Percentiles rank a stretch among this genome's conserved stretches.
These are phyloP conservation scores for Natrix natrix DNA, from an alignment of 2,797 vertebrate genomes.

Conservation along the genomic window DNA sequence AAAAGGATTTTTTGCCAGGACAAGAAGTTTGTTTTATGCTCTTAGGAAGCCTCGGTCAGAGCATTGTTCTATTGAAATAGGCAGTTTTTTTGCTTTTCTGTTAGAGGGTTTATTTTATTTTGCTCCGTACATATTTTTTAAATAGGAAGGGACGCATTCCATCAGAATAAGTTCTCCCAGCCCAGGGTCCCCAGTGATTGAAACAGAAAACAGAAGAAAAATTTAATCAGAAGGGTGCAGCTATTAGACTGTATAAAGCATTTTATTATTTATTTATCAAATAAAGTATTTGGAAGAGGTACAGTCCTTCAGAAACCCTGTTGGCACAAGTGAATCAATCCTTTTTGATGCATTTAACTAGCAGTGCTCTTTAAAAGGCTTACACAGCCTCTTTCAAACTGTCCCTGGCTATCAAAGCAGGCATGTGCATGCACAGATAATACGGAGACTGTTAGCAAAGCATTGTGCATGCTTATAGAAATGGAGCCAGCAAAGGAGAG, in stretches of 20 bases:
- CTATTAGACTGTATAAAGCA: background rate
- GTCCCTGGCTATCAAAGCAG: background rate
- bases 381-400: background rate
- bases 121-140: background rate
- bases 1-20: too few species aligned
- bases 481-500: background rate
- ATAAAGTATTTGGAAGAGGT: background rate
- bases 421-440: background rate
- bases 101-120: background rate
- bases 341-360: background rate
- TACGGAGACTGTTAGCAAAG: background rate
- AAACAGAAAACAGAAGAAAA: background rate
- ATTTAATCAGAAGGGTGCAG: background rate
- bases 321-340: background rate
- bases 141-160: background rate
- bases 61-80: background rate
- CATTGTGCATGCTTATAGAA: background rate
- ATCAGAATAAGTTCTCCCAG: background rate
- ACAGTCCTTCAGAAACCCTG: background rate
- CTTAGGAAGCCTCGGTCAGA: too few species aligned
- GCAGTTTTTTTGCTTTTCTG: background rate
- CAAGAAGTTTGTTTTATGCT: too few species aligned
- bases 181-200: background rate
- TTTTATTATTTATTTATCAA: background rate
- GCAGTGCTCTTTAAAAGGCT: background rate